phyloP scores from a whole-genome alignment of 2,888 invertebrate genomes.

The Trichopria drosophilae region DNA sequence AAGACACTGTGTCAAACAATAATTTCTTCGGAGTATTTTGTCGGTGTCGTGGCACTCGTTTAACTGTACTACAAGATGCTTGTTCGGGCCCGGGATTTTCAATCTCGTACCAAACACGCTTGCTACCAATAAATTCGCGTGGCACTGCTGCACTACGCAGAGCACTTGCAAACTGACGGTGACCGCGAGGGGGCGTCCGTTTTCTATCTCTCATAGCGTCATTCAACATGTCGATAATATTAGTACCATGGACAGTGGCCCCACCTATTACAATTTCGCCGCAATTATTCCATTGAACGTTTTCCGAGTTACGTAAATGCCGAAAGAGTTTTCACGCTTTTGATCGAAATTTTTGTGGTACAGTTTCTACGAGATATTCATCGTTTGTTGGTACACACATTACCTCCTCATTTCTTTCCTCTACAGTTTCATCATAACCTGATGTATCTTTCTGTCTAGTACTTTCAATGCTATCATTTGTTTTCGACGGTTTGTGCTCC shows the following conservation, averaged over 20 bases:
- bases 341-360: conserved; percentile 6
- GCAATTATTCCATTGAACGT: conserved; percentile 15
- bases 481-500: too few species aligned
- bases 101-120: conserved; percentile 3
- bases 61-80: too few species aligned
- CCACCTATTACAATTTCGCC: conserved; percentile 15
- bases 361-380: background rate
- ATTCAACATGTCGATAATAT: conserved; percentile 23
- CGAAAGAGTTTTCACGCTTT: conserved; percentile 5
- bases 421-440: background rate
- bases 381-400: background rate
- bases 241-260: background rate
- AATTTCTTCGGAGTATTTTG: too few species aligned
- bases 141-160: too few species aligned
- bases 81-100: conserved; percentile 20
- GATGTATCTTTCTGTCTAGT: too few species aligned
- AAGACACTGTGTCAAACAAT: too few species aligned
- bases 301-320: too few species aligned
- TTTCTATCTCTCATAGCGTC: conserved; percentile 14
- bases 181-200: background rate
- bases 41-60: too few species aligned
- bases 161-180: too few species aligned
- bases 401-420: background rate
- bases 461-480: too few species aligned
- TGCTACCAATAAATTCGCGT: conserved; percentile 14